Percentiles rank a stretch among this genome's conserved stretches.
phyloP scores from a whole-genome alignment of 2,113 vertebrate genomes.

The Gyps fulvus region DNA sequence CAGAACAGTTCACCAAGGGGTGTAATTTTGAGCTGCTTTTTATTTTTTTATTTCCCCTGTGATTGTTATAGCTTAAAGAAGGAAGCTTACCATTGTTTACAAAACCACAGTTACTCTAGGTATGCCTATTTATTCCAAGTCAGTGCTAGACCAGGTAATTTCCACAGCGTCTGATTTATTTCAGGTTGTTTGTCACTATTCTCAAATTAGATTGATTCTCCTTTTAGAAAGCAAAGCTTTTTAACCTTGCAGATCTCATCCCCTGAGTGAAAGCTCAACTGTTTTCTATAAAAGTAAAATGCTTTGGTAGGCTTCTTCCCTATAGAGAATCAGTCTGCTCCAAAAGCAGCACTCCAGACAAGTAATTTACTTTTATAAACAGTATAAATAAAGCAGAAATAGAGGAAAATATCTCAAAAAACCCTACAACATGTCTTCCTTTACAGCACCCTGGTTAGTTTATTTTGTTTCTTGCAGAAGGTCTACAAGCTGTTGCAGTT shows the following conservation, averaged over 20 bases:
- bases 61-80: neutral
- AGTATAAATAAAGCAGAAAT: conserved; percentile 63
- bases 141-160: conserved; percentile 31
- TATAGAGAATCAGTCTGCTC: conserved; percentile 42
- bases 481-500: conserved; percentile 40
- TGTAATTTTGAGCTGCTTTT: neutral
- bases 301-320: conserved; percentile 50
- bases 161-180: conserved; percentile 32
- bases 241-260: conserved; percentile 65
- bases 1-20: neutral
- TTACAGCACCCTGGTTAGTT: conserved; percentile 38
- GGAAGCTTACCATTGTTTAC: neutral
- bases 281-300: conserved; percentile 58
- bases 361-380: conserved; percentile 70
- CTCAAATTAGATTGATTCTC: conserved; percentile 67
- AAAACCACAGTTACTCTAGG: neutral
- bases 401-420: conserved; percentile 11
- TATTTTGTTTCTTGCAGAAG: conserved; percentile 59
- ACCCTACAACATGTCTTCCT: neutral
- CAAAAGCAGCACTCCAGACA: conserved; percentile 52
- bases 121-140: neutral
- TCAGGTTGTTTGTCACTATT: conserved; percentile 47
- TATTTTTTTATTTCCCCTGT: neutral
- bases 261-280: conserved; percentile 57
- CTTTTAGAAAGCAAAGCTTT: conserved; percentile 62